A percentile compares a stretch with the other conserved stretches of the same genome.
phyloP scores from a whole-genome alignment of 2,113 vertebrate species.

The Anhinga rufa region DNA sequence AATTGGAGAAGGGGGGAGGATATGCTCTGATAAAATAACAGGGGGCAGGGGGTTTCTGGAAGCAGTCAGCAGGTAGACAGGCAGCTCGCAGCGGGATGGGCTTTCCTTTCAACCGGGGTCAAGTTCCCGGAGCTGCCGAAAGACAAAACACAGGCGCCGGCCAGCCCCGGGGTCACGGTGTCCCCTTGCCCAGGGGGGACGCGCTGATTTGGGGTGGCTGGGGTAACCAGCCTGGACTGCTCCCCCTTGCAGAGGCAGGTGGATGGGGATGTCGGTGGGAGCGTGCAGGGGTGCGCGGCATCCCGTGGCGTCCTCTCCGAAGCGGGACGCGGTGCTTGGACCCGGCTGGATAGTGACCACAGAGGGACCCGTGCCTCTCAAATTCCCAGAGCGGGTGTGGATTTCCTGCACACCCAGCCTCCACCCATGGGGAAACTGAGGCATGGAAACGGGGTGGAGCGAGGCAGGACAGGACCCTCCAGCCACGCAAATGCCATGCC shows the following conservation, averaged over 20 bases:
- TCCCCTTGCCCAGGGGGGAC: neutral
- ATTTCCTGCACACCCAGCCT: neutral
- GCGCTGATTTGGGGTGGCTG: neutral
- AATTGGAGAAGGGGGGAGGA: neutral
- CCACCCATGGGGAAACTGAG: neutral
- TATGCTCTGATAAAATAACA: slow-evolving; percentile 23
- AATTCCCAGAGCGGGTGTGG: neutral
- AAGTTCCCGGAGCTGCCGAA: slow-evolving; percentile 1
- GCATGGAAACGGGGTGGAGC: neutral
- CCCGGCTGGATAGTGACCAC: neutral
- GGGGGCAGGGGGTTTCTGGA: slow-evolving; percentile 22
- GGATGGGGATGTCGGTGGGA: neutral
- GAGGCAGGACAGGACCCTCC: neutral
- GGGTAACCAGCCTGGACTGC: neutral
- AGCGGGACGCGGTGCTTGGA: rapidly evolving
- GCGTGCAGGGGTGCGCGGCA: rapidly evolving
- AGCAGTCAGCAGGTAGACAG: slow-evolving; percentile 46
- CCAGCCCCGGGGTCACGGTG: neutral
- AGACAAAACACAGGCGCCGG: neutral
- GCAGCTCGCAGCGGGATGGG: neutral
- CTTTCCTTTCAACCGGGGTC: slow-evolving; percentile 28
- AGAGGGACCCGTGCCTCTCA: neutral
- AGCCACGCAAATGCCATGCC: too few relatives aligned
- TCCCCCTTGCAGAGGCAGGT: neutral
- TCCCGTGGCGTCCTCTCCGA: rapidly evolving